Evolutionary conservation across 2,113 vertebrate genomes (phyloP).

Genomic region (Cyphomyrus discorhynchus): DNA sequence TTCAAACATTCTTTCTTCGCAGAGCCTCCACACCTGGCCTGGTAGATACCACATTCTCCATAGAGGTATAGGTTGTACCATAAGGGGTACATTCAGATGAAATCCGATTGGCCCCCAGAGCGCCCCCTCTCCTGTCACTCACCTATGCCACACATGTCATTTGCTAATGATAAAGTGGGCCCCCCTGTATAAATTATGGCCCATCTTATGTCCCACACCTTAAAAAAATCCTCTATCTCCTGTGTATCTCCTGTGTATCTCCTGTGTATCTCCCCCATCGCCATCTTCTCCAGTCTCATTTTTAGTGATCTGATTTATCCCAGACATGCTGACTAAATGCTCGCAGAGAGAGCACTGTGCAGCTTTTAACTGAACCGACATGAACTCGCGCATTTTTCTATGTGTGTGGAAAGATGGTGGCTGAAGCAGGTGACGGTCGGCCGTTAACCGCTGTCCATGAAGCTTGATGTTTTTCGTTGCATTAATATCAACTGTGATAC

Average conservation of each 20-base stretch:
- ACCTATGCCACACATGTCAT: background rate
- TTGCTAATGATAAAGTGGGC: background rate
- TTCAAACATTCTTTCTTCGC: no score
- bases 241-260: background rate
- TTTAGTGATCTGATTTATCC: background rate
- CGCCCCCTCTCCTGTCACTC: background rate
- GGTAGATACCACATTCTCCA: background rate
- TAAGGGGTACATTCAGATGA: background rate
- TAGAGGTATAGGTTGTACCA: background rate
- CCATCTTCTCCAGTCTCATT: background rate
- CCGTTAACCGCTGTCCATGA: background rate
- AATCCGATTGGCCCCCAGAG: no score
- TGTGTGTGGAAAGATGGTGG: background rate
- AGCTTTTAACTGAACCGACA: conserved; percentile 5
- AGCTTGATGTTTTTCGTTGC: background rate
- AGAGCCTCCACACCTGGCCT: background rate
- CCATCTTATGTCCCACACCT: background rate
- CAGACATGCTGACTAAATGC: background rate
- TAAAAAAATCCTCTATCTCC: background rate
- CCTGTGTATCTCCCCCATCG: background rate
- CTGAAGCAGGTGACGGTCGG: background rate
- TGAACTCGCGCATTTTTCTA: background rate
- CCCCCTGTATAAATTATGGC: background rate
- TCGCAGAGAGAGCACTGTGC: background rate
- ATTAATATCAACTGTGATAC: background rate